Percentiles rank a stretch among this genome's conserved stretches.
phyloP scores from a whole-genome alignment of 2,888 invertebrate genomes.

The Tenthredo livida region DNA sequence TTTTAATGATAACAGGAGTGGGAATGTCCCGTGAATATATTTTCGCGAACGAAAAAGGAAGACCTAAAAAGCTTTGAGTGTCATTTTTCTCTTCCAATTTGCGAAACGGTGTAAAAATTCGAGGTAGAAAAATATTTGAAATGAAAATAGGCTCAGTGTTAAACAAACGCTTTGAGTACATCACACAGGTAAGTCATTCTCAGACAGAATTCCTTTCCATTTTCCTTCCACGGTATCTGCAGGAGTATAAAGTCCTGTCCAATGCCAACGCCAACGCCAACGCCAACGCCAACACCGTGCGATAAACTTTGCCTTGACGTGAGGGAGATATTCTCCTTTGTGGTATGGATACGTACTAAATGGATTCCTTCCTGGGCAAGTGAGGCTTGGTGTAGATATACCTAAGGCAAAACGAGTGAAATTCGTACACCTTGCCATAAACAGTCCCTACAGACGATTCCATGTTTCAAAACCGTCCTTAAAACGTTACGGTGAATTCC shows the following conservation, averaged over 20 bases:
- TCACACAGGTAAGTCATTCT: conserved; percentile 9
- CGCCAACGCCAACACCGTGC: not conserved
- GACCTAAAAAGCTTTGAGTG: not conserved
- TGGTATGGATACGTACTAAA: conserved; percentile 24
- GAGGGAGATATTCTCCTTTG: conserved; percentile 21
- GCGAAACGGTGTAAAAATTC: not conserved
- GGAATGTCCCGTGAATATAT: not conserved
- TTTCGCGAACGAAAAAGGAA: not conserved
- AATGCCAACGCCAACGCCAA: not conserved
- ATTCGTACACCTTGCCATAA: not conserved
- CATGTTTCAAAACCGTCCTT: conserved; percentile 12
- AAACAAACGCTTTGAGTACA: not conserved
- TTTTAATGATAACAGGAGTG: not conserved
- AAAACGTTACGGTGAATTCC: conserved; percentile 10
- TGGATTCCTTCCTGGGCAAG: conserved; percentile 24
- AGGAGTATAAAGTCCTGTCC: conserved; percentile 13
- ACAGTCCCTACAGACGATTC: not conserved
- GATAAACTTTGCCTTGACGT: conserved; percentile 27
- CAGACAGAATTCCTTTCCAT: conserved; percentile 7
- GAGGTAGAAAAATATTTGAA: not conserved
- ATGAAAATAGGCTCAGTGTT: not conserved
- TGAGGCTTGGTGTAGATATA: not conserved
- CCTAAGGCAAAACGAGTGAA: not conserved
- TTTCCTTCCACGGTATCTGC: not conserved
- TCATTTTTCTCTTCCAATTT: not conserved